These are phyloP conservation scores for Cynaeus angustus DNA, from an alignment of 2,888 invertebrate genomes.

Conservation along the genomic window DNA sequence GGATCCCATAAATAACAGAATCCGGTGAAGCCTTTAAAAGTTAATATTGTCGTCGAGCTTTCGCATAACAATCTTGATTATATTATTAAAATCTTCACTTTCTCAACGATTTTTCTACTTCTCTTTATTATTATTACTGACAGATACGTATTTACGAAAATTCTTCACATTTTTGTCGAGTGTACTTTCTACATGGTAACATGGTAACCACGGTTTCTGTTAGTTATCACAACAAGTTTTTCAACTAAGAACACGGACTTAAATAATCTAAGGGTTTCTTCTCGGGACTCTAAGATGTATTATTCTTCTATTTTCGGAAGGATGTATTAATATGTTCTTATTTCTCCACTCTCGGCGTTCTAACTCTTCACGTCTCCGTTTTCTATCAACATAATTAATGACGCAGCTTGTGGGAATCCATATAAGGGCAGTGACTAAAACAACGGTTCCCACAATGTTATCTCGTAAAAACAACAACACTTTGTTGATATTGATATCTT, in stretches of 20 bases:
- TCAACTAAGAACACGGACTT: no score
- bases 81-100: no score
- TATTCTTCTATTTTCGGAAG: constrained; percentile 81
- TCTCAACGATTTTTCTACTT: no score
- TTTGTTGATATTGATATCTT: constrained; percentile 95
- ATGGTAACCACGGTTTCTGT: neutral
- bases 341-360: constrained; percentile 83
- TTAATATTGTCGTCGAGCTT: no score
- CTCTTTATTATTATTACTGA: no score
- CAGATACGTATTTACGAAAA: no score
- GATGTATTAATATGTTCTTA: constrained; percentile 82
- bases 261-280: constrained; percentile 33
- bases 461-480: constrained; percentile 91
- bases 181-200: neutral
- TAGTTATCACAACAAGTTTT: constrained; percentile 27
- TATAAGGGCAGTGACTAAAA: constrained; percentile 90
- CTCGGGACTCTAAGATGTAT: constrained; percentile 76
- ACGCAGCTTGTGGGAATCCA: constrained; percentile 97
- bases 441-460: constrained; percentile 95
- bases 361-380: constrained; percentile 81
- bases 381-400: constrained; percentile 88
- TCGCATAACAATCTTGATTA: no score
- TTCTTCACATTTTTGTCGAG: constrained; percentile 6
- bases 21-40: no score
- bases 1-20: no score